Percentiles rank a stretch among this genome's conserved stretches.
phyloP scores from a whole-genome alignment of 2,113 vertebrate genomes.

The Rhodinocichla rosea region DNA sequence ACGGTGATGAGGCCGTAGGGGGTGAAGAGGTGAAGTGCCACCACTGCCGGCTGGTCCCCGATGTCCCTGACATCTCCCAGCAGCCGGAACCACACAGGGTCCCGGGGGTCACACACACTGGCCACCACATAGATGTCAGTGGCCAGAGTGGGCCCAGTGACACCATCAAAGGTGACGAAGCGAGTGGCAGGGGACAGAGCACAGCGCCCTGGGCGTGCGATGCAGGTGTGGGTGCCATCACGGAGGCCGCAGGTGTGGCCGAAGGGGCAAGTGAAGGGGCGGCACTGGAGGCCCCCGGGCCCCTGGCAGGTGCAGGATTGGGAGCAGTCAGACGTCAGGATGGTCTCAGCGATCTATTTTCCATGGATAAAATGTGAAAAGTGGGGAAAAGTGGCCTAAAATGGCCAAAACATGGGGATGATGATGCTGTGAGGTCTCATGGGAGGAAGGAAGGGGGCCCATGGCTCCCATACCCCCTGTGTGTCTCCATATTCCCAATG shows the following conservation, averaged over 20 bases:
- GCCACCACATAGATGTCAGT: background rate
- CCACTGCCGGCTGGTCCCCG: background rate
- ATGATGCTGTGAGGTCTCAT: background rate
- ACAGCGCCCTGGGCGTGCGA: background rate
- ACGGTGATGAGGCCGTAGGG: rapidly evolving
- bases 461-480: rapidly evolving
- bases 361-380: background rate
- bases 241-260: background rate
- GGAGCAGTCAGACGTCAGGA: background rate
- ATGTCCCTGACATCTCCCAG: background rate
- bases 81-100: background rate
- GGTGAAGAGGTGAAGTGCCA: background rate
- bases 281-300: background rate
- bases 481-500: no score
- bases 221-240: rapidly evolving
- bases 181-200: background rate
- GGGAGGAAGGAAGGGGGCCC: background rate
- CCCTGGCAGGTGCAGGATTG: background rate
- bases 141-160: background rate
- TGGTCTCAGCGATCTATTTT: background rate
- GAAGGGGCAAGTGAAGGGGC: background rate
- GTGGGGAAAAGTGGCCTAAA: background rate
- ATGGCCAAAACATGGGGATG: background rate
- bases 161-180: background rate
- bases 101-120: rapidly evolving